A percentile compares a stretch with the other conserved stretches of the same genome.
phyloP scores from a whole-genome alignment of 2,888 invertebrate genomes.

The Thera britannica region DNA sequence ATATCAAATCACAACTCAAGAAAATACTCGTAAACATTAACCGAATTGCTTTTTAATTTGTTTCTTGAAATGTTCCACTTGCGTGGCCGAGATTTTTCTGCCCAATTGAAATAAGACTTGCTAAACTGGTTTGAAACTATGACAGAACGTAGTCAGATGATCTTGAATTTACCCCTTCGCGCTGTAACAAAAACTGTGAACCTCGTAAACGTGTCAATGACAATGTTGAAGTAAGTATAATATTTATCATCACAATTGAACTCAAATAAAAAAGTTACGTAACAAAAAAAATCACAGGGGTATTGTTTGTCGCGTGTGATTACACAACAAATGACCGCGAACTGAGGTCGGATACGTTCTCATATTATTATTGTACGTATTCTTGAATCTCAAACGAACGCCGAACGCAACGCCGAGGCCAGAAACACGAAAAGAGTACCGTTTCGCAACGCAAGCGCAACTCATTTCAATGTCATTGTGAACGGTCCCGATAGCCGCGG shows the following conservation, averaged over 20 bases:
- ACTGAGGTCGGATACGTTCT: constrained; percentile 81
- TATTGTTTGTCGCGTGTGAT: constrained; percentile 76
- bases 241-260: constrained; percentile 57
- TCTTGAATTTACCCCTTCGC: constrained; percentile 15
- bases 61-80: constrained; percentile 25
- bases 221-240: constrained; percentile 17
- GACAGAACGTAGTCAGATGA: background rate
- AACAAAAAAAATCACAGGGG: constrained; percentile 62
- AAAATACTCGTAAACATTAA: constrained; percentile 20
- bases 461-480: constrained; percentile 79
- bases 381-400: constrained; percentile 76
- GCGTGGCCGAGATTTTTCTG: constrained; percentile 22
- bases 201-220: constrained; percentile 30
- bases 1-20: constrained; percentile 21
- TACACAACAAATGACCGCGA: constrained; percentile 81
- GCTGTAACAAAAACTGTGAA: constrained; percentile 9
- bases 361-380: constrained; percentile 83
- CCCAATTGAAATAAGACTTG: background rate
- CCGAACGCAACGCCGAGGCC: constrained; percentile 59
- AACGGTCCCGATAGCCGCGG: constrained; percentile 59
- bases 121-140: constrained; percentile 13
- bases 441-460: constrained; percentile 78
- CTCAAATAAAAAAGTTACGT: constrained; percentile 50
- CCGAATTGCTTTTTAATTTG: constrained; percentile 38
- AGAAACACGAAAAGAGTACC: constrained; percentile 77